Evolutionary conservation across 2,888 invertebrate genomes (phyloP), one percentile per base, ranked within the genome.

Genomic region (Leptinotarsa haldemani): DNA sequence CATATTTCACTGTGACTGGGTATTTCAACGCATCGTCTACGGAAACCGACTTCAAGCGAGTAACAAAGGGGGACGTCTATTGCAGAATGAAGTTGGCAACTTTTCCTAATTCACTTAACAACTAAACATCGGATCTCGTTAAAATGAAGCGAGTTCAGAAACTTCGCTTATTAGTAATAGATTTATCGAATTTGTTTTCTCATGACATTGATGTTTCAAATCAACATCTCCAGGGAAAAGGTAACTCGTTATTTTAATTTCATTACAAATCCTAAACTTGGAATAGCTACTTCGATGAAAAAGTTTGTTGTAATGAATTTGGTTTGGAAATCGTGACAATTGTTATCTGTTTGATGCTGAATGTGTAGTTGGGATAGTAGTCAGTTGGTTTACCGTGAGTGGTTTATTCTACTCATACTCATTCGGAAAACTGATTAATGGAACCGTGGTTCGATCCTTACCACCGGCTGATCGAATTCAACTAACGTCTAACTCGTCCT

Each of bases 221-320:
- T 61, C 61, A 61, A 61, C 40, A 30, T 61, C 9, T n/a, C 30
- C 15, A 15, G 13, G 15, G 22, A 25, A 56, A 22, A 56, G 56
- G 56, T 56, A 25, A 9, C 30, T 61, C 40, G 40, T 61, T 7
- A 30, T 16, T 68, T 58, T 63, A 40, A 61, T 52, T 83, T 83
- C 75, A 83, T 82, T 81, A 82, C 73, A 18, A 52, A 18, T 52
- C n/a, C 50, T 15, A 2, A 50, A 50, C 50, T 50, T 50, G 50
- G 50, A 13, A 50, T n/a, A 15, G 5, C n/a, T 50, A 4, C 16
- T 40, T 40, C 40, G 3, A 40, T 40, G 40, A 40, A 9, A 40
- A 40, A 40, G 40, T 9, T 40, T 12, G 40, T 40, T 9, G 12
- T 40, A 3, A 40, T 40, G 40, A 40, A 40, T 40, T 40, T 40